These are phyloP conservation scores for Oxyteleia sp. DNA, from an alignment of 2,888 invertebrate genomes.

Conservation along the genomic window DNA sequence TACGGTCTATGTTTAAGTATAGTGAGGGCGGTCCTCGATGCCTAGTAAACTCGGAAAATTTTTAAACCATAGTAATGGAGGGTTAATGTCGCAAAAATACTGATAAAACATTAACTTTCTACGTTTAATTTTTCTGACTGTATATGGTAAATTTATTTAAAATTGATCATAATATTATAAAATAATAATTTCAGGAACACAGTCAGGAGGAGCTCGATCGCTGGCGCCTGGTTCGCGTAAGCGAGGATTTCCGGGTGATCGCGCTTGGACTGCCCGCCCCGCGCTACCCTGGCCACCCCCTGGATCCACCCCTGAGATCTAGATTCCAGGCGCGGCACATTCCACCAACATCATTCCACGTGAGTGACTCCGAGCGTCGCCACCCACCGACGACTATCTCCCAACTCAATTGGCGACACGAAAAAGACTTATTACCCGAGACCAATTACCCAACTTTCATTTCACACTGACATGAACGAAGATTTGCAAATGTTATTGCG, in stretches of 20 bases:
- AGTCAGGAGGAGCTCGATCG: constrained; percentile 92
- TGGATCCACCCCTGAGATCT: constrained; percentile 98
- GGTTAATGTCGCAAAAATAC: too few relatives aligned
- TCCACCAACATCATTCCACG: constrained; percentile 90
- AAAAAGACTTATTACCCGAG: neutral
- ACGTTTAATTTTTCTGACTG: too few relatives aligned
- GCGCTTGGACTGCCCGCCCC: constrained; percentile 97
- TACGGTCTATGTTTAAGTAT: too few relatives aligned
- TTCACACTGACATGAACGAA: too few relatives aligned
- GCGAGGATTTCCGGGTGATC: constrained; percentile 97
- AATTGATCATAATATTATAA: too few relatives aligned
- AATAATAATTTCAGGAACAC: constrained; percentile 93
- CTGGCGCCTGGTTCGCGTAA: constrained; percentile 97
- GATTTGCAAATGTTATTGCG: too few relatives aligned
- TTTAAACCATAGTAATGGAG: too few relatives aligned
- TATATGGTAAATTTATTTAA: too few relatives aligned
- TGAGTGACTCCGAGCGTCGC: constrained; percentile 83
- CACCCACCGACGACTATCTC: neutral
- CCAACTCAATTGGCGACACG: neutral
- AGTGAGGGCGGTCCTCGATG: too few relatives aligned
- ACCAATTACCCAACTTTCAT: constrained; percentile 24
- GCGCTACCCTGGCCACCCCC: constrained; percentile 95
- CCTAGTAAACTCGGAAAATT: too few relatives aligned
- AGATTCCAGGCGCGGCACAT: constrained; percentile 98
- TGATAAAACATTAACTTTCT: too few relatives aligned